Conservation (phyloP, 1,140 invertebrate species). For the Heterodera carotae region DNA sequence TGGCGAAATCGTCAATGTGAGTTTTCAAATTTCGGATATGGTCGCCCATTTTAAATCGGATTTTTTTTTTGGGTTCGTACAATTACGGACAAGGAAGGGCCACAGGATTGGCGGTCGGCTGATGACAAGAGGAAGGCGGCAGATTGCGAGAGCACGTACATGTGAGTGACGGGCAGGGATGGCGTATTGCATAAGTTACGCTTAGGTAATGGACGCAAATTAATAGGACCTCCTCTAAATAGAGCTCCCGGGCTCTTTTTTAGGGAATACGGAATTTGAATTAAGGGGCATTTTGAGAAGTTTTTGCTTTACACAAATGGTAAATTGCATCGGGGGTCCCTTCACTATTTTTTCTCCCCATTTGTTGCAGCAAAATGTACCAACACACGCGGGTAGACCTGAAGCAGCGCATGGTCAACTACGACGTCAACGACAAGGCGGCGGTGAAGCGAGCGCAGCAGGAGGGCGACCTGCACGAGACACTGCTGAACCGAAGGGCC, state of each 20-base stretch:
- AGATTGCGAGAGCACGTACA: constrained; percentile 51
- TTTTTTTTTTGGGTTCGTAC: constrained; percentile 51
- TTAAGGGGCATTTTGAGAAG: not conserved
- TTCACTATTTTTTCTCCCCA: too few species aligned
- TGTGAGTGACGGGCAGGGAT: constrained; percentile 17
- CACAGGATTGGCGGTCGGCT: constrained; percentile 38
- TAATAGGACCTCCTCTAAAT: too few species aligned
- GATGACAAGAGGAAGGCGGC: constrained; percentile 48
- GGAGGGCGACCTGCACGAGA: constrained; percentile 52
- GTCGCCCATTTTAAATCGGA: constrained; percentile 16
- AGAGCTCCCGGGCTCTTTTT: too few species aligned
- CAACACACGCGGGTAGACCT: constrained; percentile 51
- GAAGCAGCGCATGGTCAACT: constrained; percentile 45
- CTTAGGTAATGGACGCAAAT: too few species aligned
- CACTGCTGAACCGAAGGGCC: constrained; percentile 44
- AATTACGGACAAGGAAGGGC: constrained; percentile 36
- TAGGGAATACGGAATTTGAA: not conserved
- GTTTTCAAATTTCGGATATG: constrained; percentile 18
- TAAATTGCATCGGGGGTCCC: too few species aligned
- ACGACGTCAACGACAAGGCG: constrained; percentile 45
- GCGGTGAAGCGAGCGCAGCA: constrained; percentile 41
- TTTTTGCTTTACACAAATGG: too few species aligned
- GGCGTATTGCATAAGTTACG: too few species aligned
- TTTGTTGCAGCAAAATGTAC: constrained; percentile 51
- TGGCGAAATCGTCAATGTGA: constrained; percentile 44